Evolutionary conservation across 2,113 vertebrate genomes (phyloP), one percentile per base, ranked within the genome.

Genomic region (Gadus macrocephalus): DNA sequence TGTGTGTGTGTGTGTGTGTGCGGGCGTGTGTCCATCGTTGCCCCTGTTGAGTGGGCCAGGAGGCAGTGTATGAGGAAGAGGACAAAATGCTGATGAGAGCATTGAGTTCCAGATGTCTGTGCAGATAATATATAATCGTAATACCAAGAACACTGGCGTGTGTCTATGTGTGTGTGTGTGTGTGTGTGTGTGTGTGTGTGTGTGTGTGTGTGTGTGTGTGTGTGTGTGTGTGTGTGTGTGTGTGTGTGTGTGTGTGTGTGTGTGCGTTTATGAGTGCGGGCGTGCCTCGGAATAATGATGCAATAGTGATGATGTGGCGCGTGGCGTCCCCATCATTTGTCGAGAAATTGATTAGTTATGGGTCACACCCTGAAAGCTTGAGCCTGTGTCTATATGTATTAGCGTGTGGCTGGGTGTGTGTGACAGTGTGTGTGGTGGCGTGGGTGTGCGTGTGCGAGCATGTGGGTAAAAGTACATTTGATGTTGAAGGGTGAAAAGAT

Each of bases 321-420:
- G 83, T 88, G 87, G 87, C 86, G 82, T 90, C 87, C 83, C 85
- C 85, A 82, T 89, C 87, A 85, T 86, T 81, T 78, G 84, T 81
- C 35, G 75, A 87, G 75, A 84, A 85, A 89, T 90, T 86, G 89
- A 90, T 90, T 90, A 82, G 85, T 78, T 72, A 88, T 82, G 89
- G 87, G 89, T 89, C 84, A 90, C 79, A 84, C 80, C 66, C 79
- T 83, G 72, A 42, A 35, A 60, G 68, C 20, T 17, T 55, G 31
- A 49, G 27, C 22, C 75, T 71, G 62, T 83, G 76, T 74, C 65
- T 63, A 20, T 73, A 9, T 69, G 4, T 27, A 56, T 55, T 69
- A 64, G 35, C 69, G 25, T 71, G 70, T 28, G 53, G 17, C 15
- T 68, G 66, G 60, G 58, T 61, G 56, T 38, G 28, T 38, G 28